Evolutionary conservation across 2,888 invertebrate genomes (phyloP).

Genomic region (Chalcis sispes): DNA sequence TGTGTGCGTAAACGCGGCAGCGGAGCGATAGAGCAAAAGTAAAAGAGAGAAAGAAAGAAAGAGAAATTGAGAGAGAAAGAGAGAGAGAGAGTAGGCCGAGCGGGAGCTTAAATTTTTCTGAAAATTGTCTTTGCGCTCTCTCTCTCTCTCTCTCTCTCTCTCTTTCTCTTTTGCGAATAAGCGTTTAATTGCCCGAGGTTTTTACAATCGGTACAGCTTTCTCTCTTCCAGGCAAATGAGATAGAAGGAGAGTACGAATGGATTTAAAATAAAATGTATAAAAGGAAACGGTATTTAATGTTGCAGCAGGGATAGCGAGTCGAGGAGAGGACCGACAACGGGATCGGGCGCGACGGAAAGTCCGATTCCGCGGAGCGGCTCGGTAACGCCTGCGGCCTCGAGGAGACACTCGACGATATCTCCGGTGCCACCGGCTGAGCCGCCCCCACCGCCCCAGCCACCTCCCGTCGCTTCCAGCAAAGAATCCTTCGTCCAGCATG

Average conservation of each 20-base stretch:
- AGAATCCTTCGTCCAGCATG: background rate
- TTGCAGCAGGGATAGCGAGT: conserved; percentile 30
- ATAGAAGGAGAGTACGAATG: too few species aligned
- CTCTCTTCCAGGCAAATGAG: too few species aligned
- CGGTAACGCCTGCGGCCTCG: background rate
- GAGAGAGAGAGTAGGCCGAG: too few species aligned
- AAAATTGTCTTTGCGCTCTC: background rate
- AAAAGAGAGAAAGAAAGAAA: too few species aligned
- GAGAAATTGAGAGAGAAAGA: too few species aligned
- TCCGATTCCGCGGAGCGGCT: background rate
- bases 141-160: too few species aligned
- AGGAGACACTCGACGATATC: conserved; percentile 2
- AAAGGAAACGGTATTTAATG: background rate
- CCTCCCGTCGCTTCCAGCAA: background rate
- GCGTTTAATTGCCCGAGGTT: too few species aligned
- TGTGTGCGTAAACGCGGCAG: too few species aligned
- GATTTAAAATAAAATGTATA: too few species aligned
- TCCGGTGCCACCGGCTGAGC: conserved; percentile 29
- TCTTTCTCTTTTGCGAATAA: background rate
- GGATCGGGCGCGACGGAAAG: too few species aligned
- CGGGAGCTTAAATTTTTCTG: background rate
- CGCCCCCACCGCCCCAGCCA: conserved; percentile 30
- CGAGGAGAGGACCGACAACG: background rate
- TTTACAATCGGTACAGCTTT: too few species aligned
- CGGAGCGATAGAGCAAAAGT: too few species aligned